Percentiles rank a stretch among this genome's conserved stretches.
phyloP scores from a whole-genome alignment of 2,113 vertebrate species.

The Cercocebus atys region DNA sequence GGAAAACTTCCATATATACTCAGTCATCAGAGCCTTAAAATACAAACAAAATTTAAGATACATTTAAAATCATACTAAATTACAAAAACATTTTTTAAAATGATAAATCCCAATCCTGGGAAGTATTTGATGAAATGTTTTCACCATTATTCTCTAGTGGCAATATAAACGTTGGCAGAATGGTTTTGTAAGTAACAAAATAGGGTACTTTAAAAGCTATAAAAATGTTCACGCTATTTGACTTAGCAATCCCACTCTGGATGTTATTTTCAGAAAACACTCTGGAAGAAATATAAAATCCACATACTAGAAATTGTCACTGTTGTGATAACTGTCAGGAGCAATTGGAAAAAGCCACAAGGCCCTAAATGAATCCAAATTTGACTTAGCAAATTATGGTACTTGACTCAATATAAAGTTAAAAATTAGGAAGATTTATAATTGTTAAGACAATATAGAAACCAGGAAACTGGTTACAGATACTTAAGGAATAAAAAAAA shows the following conservation, averaged over 20 bases:
- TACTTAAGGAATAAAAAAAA: not conserved
- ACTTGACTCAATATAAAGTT: not conserved
- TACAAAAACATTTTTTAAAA: not conserved
- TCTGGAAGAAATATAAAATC: not conserved
- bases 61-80: not conserved
- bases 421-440: not conserved
- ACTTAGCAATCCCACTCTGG: not conserved
- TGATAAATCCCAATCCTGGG: not conserved
- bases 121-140: not conserved
- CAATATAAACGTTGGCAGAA: not conserved
- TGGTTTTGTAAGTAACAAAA: slow-evolving; percentile 3
- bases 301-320: not conserved
- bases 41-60: not conserved
- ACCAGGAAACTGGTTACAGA: not conserved
- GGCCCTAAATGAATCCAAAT: not conserved
- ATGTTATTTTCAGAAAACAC: not conserved
- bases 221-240: not conserved
- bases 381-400: not conserved
- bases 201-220: not conserved
- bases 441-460: not conserved
- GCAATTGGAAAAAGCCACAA: not conserved
- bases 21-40: not conserved
- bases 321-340: not conserved
- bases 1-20: not conserved
- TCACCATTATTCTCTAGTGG: not conserved